Base-by-base conservation (phyloP, 2,113 vertebrate genomes). In the Ctenomys sociabilis region DNA sequence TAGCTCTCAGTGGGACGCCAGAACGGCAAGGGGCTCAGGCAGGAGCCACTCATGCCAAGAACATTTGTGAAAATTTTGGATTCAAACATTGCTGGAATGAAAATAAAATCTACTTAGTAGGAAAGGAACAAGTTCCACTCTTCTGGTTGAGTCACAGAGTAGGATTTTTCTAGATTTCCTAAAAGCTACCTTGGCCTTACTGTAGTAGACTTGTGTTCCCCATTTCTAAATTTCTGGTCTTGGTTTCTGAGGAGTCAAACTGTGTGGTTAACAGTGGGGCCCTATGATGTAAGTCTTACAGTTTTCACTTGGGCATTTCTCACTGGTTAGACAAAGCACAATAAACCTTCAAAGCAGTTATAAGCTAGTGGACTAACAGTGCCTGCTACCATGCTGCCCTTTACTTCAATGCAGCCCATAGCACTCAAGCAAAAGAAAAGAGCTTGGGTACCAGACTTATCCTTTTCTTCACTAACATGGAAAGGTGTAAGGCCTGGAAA, bases 1-100 rank as follows among this genome's bases (percentile, higher is more conserved):
- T 96, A 14, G 0, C 93, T 97, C 96, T 97, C 97, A 93, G 97
- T 0, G 26, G 98, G 98, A 90, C 97, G 97, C 93, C 72, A 40
- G 97, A 93, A 94, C 0, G 0, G 63, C 0, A 0, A 80, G 75
- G 96, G 97, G 82, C 85, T 97, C 83, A 64, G 59, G 0, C 0
- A 54, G 66, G 93, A 96, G 96, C 92, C 52, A 75, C 57, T 77
- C 86, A 30, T 21, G 63, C 85, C 88, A 91, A 96, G 85, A 83
- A 86, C 35, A 77, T 85, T 92, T 82, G 32, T 52, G 6, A 9
- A 1, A 7, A 22, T 45, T 43, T n/a, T 95, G 37, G 43, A 49
- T 95, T 95, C 94, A 28, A 95, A 96, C 91, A 91, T 97, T 95
- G n/a, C 61, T 35, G 11, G 81, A 37, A 37, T 4, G 17, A 94